Conservation (phyloP, 1,140 invertebrate genomes). For the Neodiprion virginianus region DNA sequence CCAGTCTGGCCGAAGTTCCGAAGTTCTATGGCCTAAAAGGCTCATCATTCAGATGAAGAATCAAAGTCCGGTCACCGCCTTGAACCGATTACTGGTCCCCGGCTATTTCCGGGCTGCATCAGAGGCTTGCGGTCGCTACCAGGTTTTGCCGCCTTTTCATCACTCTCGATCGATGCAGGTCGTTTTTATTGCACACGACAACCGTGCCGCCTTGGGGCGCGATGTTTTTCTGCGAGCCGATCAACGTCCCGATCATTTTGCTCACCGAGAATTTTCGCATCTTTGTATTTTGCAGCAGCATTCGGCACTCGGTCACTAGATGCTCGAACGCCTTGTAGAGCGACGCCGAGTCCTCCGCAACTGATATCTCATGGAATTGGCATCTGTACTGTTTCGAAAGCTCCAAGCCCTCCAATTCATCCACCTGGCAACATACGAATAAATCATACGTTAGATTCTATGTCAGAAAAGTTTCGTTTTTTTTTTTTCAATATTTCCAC, state of each 20-base stretch:
- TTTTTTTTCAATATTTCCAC: not conserved
- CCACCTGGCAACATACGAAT: conserved; percentile 64
- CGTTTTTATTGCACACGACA: conserved; percentile 65
- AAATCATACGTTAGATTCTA: conserved; percentile 19
- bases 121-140: conserved; percentile 65
- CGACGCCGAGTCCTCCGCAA: conserved; percentile 76
- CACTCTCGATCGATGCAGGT: conserved; percentile 64
- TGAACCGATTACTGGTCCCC: not conserved
- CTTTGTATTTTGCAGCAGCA: conserved; percentile 60
- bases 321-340: conserved; percentile 74
- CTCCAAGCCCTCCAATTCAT: conserved; percentile 72
- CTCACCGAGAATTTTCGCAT: conserved; percentile 78
- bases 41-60: not conserved
- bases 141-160: conserved; percentile 65
- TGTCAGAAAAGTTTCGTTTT: not conserved
- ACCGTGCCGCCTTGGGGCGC: conserved; percentile 60
- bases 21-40: not conserved
- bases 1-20: not conserved
- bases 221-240: conserved; percentile 62
- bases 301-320: conserved; percentile 70
- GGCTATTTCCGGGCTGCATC: conserved; percentile 52
- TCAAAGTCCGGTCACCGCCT: not conserved
- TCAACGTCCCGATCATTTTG: conserved; percentile 80
- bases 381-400: conserved; percentile 70
- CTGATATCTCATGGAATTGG: conserved; percentile 78